Base-by-base conservation (phyloP, 2,888 invertebrate genomes). In the Drosophila subsilvestris region DNA sequence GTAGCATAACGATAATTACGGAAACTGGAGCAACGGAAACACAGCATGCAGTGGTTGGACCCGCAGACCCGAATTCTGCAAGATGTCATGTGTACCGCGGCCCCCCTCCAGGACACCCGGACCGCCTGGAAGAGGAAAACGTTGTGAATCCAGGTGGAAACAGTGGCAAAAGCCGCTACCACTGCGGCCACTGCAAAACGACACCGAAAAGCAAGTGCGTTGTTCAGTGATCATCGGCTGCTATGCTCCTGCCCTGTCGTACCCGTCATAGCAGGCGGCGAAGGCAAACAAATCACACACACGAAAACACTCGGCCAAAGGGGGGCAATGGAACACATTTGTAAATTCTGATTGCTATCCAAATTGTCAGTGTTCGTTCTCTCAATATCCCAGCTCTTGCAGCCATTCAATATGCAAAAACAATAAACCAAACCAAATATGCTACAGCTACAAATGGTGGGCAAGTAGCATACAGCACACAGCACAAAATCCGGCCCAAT, bases 391-490 rank as follows among this genome's bases (percentile, higher is more conserved):
- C 37, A 37, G 1, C 6, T 37, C 2, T 37, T n/a, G 6, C 2
- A 7, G 10, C 47, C 2, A 25, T 47, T n/a, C 9, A 42, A 14
- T 37, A 37, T 37, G 14, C 12, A 3, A 14, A 6, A 42, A 18
- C 49, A 69, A 69, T 59, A 60, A 66, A 45, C 37, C 55, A 60
- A 66, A 45, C 37, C 55, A 22, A 51, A 61, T 59, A 61, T 59
- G 60, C 58, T 56, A 65, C 29, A 55, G 48, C 54, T 55, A 61
- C n/a, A n/a, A n/a, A n/a, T n/a, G n/a, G 72, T 86, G 75, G 78
- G 81, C 48, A 66, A 66, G 65, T 66, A 25, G 10, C 37, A 37
- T 7, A 7, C 14, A n/a, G n/a, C 2, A 37, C 37, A 2, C 7
- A 37, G 12, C 7, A 37, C 7, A 37, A n/a, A 37, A 2, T 37